Conservation (phyloP, 53 echinoderm and acorn worm genomes). For the Henricia sp. region DNA sequence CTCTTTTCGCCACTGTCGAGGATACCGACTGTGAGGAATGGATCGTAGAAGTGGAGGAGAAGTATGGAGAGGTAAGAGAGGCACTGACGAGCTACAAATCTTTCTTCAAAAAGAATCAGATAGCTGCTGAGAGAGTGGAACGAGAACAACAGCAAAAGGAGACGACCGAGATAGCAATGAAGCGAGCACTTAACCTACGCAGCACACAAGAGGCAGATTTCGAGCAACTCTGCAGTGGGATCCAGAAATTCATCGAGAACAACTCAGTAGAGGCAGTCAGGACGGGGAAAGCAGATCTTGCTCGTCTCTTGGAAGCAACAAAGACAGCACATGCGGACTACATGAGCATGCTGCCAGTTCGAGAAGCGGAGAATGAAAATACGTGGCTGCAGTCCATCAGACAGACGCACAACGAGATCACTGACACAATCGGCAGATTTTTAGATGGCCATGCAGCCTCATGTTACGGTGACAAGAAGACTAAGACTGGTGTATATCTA, state of each 20-base stretch:
- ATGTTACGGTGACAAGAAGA: no score
- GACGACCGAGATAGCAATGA: not conserved
- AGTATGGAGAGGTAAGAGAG: not conserved
- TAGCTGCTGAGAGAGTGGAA: not conserved
- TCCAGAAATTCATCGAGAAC: not conserved
- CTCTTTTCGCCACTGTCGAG: not conserved
- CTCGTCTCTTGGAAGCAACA: not conserved
- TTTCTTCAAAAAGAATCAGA: not conserved
- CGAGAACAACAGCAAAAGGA: not conserved
- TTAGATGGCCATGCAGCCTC: not conserved
- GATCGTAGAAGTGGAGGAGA: not conserved
- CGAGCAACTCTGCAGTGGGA: conserved; percentile 3
- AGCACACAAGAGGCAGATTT: not conserved
- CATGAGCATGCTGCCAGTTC: conserved; percentile 3
- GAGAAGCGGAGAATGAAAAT: conserved; percentile 15
- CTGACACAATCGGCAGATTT: conserved; percentile 1
- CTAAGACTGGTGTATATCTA: not conserved
- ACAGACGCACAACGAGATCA: conserved; percentile 15
- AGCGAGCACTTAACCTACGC: not conserved
- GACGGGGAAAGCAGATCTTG: conserved; percentile 2
- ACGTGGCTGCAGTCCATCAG: conserved; percentile 23
- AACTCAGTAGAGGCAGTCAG: conserved; percentile 5
- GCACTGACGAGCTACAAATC: no score
- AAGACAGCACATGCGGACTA: conserved; percentile 26
- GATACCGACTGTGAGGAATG: not conserved